Base-by-base conservation (phyloP, 1,140 invertebrate species). In the Aphis craccivora region DNA sequence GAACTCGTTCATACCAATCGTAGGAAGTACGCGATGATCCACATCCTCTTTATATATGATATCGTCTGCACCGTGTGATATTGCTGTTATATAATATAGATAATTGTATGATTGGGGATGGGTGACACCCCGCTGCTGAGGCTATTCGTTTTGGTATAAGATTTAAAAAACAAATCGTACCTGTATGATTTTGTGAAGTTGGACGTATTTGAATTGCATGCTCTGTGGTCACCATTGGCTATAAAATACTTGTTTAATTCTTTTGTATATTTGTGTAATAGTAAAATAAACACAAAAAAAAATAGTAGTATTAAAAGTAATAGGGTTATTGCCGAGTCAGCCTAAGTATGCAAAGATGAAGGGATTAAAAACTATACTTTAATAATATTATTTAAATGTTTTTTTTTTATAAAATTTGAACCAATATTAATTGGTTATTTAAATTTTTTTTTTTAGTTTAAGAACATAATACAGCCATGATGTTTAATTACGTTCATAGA, bases 1-100 rank as follows among this genome's bases (percentile, higher is more conserved):
- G 95, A 97, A 97, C 51, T 96, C 97, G 60, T 95, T 96, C 93
- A 96, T 98, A 94, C 97, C 98, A 81, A 96, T 99, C 95, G 98
- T 99, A 95, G 98, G 98, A 97, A 98, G 98, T 98, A 98, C 95
- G 96, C n/a, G 51, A 90, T 53, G 23, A 35, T 45, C 43, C 22
- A 35, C n/a, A 35, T 35, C 5, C 88, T 51, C 88, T 23, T 51
- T 89, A 11, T 37, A 45, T 84, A 18, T n/a, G 18, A 18, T 18
- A n/a, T 76, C 30, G 14, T 76, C 14, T 76, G 60, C 60, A 76
- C 14, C 30, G 30, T 76, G 60, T 76, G 60, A 18, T 8, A 18
- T 76, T 76, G 30, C n/a, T 76, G 14, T 76, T 76, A 30, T n/a
- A 76, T 30, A 11, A 30, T 60, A 30, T 67, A 20, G 30, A 18